Percentiles rank a stretch among this genome's conserved stretches.
These are phyloP conservation scores for Nephotettix cincticeps DNA, from an alignment of 1,140 invertebrate species.

Conservation along the genomic window DNA sequence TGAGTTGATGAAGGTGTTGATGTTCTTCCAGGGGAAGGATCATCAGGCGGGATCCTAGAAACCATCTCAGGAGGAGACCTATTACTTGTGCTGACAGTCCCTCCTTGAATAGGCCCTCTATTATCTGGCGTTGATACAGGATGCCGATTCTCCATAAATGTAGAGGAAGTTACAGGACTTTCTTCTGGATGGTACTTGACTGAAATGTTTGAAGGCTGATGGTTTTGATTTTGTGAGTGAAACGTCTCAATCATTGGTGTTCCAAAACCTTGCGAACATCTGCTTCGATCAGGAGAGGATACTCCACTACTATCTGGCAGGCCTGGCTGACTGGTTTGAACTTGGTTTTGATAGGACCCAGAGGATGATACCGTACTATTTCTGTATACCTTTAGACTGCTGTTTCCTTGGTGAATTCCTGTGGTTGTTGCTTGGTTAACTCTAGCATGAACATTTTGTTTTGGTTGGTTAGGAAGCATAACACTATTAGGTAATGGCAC, in stretches of 20 bases:
- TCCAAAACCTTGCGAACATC: constrained; percentile 46
- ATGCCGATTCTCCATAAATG: constrained; percentile 57
- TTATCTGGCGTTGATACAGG: constrained; percentile 50
- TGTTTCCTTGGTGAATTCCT: background rate
- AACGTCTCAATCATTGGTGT: background rate
- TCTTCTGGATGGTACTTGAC: constrained; percentile 51
- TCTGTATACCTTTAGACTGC: constrained; percentile 24
- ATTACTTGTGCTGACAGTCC: constrained; percentile 72
- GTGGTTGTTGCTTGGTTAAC: background rate
- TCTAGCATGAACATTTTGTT: constrained; percentile 12
- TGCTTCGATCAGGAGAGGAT: constrained; percentile 21
- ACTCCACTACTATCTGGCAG: constrained; percentile 55
- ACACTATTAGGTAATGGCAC: constrained; percentile 52
- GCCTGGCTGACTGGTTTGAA: constrained; percentile 23
- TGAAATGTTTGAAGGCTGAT: constrained; percentile 28
- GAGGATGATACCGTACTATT: constrained; percentile 18
- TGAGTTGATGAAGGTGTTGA: constrained; percentile 26
- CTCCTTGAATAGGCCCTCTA: constrained; percentile 70
- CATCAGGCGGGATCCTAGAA: constrained; percentile 16
- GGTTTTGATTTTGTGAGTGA: constrained; percentile 3
- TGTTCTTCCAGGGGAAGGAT: constrained; percentile 7
- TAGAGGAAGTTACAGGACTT: constrained; percentile 70
- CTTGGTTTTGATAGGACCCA: constrained; percentile 22
- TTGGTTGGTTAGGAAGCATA: constrained; percentile 22
- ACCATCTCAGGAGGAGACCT: constrained; percentile 45